Base-by-base conservation (phyloP, 2,888 invertebrate species). In the Cataglyphis rosenhaueri region DNA sequence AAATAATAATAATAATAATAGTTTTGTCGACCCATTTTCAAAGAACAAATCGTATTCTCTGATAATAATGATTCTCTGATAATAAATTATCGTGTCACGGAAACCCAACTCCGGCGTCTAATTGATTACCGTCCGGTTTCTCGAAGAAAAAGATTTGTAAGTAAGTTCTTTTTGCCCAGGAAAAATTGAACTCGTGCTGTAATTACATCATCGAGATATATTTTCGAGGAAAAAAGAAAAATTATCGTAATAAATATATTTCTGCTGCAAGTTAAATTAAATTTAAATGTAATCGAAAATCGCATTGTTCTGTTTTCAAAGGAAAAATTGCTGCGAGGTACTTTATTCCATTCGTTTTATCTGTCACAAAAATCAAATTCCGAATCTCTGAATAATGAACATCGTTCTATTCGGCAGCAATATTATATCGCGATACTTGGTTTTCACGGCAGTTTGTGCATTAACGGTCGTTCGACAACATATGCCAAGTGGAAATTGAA, bases 41-140 rank as follows among this genome's bases (percentile, higher is more conserved):
- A 1, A 3, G 55, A n/a, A 21, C 21, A 15, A 62, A 44, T 9
- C 29, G 48, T 2, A 48, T 48, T 25, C 48, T 25, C 0, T 5
- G 21, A 38, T 52, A n/a, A 75, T 12, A 15, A 8, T 32, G 32
- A 32, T 32, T 32, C 32, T 32, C 25, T 25, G 29, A 29, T 29
- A 18, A 75, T 12, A 12, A 8, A 18, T 15, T 9, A 4, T 35
- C 64, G 21, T 48, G 52, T 35, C 35, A n/a, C 35, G 18, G 35
- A 65, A 55, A 55, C 41, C 5, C n/a, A 29, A 29, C 21, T 48
- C 5, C n/a, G 21, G n/a, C 44, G 18, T 35, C 35, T n/a, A 29
- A 76, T 76, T 68, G 76, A 66, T 66, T 55, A 55, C 68, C 15
- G 29, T 71, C 38, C 1, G 12, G 66, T 76, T 12, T 38, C 29